Percentiles rank a stretch among this genome's conserved stretches.
Conservation (phyloP, 2,888 invertebrate genomes). For the Meandrusa payeni region DNA sequence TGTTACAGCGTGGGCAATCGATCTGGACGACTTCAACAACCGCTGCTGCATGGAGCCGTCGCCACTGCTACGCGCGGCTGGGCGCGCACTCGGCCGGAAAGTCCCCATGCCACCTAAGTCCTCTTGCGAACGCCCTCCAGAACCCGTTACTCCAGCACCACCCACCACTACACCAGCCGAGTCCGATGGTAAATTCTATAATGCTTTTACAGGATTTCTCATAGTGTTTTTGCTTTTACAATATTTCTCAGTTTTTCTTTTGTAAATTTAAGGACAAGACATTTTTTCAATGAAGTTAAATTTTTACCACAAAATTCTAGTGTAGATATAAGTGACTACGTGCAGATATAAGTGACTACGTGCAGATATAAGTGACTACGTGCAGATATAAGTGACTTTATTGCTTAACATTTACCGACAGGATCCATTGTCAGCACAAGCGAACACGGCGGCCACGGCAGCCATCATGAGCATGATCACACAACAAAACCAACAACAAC, state of each 20-base stretch:
- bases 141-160: conserved; percentile 87
- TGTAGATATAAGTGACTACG: too few relatives aligned
- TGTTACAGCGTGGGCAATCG: conserved; percentile 92
- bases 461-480: conserved; percentile 48
- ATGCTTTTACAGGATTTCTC: too few relatives aligned
- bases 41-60: conserved; percentile 90
- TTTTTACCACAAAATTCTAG: too few relatives aligned
- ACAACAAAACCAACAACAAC: conserved; percentile 57
- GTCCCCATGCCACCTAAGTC: conserved; percentile 73
- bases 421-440: conserved; percentile 47
- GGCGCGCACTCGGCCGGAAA: conserved; percentile 85
- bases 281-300: too few relatives aligned
- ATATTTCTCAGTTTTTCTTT: too few relatives aligned
- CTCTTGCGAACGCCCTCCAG: conserved; percentile 85
- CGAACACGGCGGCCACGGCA: conserved; percentile 43
- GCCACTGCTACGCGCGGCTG: conserved; percentile 88
- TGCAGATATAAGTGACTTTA: too few relatives aligned
- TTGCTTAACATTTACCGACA: conserved; percentile 37
- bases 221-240: too few relatives aligned
- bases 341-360: too few relatives aligned
- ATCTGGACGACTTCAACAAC: conserved; percentile 93
- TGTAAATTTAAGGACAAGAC: too few relatives aligned
- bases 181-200: conserved; percentile 51
- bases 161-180: conserved; percentile 83
- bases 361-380: too few relatives aligned